Percentiles rank a stretch among this genome's conserved stretches.
Evolutionary conservation across 2,888 invertebrate genomes (phyloP).

Genomic region (Drosophila trichaetosa): DNA sequence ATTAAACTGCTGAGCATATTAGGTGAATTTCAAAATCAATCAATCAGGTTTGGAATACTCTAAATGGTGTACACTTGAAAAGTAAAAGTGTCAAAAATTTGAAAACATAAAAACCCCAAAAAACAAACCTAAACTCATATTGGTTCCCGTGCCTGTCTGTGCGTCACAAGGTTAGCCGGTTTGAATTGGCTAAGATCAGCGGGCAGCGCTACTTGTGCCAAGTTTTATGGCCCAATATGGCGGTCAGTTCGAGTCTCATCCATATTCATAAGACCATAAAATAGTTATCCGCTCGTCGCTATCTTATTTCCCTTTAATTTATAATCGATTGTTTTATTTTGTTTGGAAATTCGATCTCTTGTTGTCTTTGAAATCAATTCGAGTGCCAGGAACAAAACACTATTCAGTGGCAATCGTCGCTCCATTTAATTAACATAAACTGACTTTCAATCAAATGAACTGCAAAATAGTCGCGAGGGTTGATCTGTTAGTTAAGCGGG

Average conservation of each 20-base stretch:
- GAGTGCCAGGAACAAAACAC: slow-evolving; percentile 9
- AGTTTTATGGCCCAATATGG: slow-evolving; percentile 66
- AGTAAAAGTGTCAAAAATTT: slow-evolving; percentile 67
- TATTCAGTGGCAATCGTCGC: slow-evolving; percentile 33
- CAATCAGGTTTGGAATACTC: slow-evolving; percentile 12
- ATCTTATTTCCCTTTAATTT: slow-evolving; percentile 50
- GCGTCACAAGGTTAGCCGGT: slow-evolving; percentile 69
- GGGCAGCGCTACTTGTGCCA: slow-evolving; percentile 32
- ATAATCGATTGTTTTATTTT: slow-evolving; percentile 44
- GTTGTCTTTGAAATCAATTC: slow-evolving; percentile 45
- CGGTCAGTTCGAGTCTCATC: slow-evolving; percentile 46
- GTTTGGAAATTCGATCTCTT: slow-evolving; percentile 30
- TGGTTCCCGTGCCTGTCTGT: slow-evolving; percentile 54
- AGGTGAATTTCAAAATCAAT: slow-evolving; percentile 4
- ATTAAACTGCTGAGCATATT: not conserved
- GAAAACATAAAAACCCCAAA: slow-evolving; percentile 35
- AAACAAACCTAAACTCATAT: slow-evolving; percentile 19
- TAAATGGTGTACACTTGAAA: slow-evolving; percentile 27
- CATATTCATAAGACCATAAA: slow-evolving; percentile 65
- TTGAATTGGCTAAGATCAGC: slow-evolving; percentile 22
- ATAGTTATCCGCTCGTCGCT: slow-evolving; percentile 24
- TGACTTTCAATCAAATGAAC: slow-evolving; percentile 47
- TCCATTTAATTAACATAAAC: slow-evolving; percentile 46
- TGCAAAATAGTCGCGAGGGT: slow-evolving; percentile 36
- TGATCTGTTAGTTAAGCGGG: slow-evolving; percentile 42